Evolutionary conservation across 2,797 vertebrate genomes (phyloP).

Genomic region (Spheniscus humboldti): DNA sequence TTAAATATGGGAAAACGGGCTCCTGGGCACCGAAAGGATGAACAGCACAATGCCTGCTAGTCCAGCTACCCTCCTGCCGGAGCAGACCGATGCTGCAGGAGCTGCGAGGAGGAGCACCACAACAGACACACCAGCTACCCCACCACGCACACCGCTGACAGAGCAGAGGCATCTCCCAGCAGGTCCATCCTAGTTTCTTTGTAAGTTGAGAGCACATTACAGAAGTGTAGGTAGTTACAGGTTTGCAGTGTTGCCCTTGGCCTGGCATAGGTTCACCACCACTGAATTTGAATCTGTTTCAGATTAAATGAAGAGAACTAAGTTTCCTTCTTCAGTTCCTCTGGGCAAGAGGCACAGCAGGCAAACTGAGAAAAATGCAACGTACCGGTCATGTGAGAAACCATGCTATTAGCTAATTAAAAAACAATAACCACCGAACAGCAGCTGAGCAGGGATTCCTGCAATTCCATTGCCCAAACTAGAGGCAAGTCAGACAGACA

Average conservation of each 20-base stretch:
- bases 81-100: background rate
- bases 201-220: background rate
- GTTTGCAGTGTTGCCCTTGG: background rate
- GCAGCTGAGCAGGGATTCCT: background rate
- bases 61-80: background rate
- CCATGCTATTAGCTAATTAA: background rate
- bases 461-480: background rate
- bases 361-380: constrained; percentile 53
- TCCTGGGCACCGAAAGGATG: background rate
- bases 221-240: background rate
- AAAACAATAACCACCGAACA: background rate
- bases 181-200: background rate
- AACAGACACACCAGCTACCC: background rate
- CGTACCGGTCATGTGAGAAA: background rate
- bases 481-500: background rate
- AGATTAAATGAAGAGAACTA: background rate
- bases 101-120: background rate
- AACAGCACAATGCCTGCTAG: background rate
- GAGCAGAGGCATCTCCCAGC: background rate
- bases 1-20: background rate
- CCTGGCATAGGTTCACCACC: background rate
- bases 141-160: background rate
- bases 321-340: constrained; percentile 39
- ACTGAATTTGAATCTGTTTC: constrained; percentile 12
- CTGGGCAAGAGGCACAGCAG: constrained; percentile 47